Base-by-base conservation (phyloP, 2,797 vertebrate species). In the Catharus ustulatus region DNA sequence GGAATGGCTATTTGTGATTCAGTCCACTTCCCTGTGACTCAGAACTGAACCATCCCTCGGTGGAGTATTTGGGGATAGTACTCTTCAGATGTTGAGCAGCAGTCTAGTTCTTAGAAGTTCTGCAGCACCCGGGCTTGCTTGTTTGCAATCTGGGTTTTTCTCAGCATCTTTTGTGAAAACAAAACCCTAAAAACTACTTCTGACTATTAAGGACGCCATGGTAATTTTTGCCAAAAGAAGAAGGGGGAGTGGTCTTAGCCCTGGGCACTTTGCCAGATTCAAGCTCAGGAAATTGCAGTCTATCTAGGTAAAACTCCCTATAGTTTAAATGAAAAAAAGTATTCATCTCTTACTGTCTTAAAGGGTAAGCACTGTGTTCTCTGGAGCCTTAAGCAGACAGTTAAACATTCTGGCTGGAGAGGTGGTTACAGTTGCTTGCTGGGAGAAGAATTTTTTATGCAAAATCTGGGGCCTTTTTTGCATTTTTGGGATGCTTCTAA, bases 211-310 rank as follows among this genome's bases (percentile, higher is more conserved):
- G 87, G 89, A 91, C 87, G n/a, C 84, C 73, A 15, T 43, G 64
- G 87, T 91, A 66, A 90, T 95, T 96, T 95, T 90, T 95, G 77
- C 85, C 85, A 73, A 91, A 92, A 87, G 82, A 67, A 94, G 66
- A 46, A 59, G 52, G 68, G 78, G 88, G 74, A 27, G 95, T 85
- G 89, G 91, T 95, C 95, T 93, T 86, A 91, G 94, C 48, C 78
- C 94, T 30, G 91, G 93, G 89, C 83, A 58, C 78, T 78, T 81
- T 88, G 92, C 95, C 94, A 95, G 83, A 77, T 71, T 92, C 2
- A 4, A 92, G 91, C 91, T 95, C 94, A 95, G 95, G 94, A 94
- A 95, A 97, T 97, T 96, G 85, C 95, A 94, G 89, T 96, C 95
- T 94, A 91, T 96, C 92, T 96, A 96, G 93, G 89, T 95, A 97